Percentiles rank a stretch among this genome's conserved stretches.
Evolutionary conservation across 2,888 invertebrate species (phyloP).

Genomic region (Eilema depressum): DNA sequence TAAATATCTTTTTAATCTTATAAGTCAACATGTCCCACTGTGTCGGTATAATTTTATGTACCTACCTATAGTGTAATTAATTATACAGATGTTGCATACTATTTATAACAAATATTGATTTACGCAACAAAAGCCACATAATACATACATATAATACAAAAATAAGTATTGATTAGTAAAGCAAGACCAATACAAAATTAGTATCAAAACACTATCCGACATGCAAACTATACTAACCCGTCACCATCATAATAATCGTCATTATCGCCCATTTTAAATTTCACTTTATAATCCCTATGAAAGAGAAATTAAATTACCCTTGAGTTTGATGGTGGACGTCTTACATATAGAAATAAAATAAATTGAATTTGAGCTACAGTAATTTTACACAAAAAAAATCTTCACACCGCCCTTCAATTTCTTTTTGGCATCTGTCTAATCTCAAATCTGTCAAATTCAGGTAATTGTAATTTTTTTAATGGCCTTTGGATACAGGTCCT

Average conservation of each 20-base stretch:
- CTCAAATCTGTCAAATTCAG: slow-evolving; percentile 26
- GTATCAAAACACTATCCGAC: slow-evolving; percentile 41
- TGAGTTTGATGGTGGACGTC: slow-evolving; percentile 49
- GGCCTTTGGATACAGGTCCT: background rate
- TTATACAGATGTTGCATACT: background rate
- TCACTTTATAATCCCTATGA: slow-evolving; percentile 45
- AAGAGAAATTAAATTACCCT: slow-evolving; percentile 65
- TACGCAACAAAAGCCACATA: background rate
- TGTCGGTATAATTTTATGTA: too few relatives aligned
- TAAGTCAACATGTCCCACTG: background rate
- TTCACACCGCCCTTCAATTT: slow-evolving; percentile 35
- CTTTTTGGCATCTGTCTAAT: slow-evolving; percentile 9
- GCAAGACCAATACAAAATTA: slow-evolving; percentile 24
- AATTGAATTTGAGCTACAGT: slow-evolving; percentile 26
- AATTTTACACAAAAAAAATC: slow-evolving; percentile 28
- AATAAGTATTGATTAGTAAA: slow-evolving; percentile 19
- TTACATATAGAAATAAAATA: slow-evolving; percentile 28
- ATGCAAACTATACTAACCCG: slow-evolving; percentile 77
- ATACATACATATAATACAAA: background rate
- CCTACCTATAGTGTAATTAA: too few relatives aligned
- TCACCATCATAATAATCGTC: slow-evolving; percentile 83
- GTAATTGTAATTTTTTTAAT: background rate
- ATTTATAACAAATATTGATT: background rate
- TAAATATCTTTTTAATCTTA: background rate
- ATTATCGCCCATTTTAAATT: slow-evolving; percentile 75